Percentiles rank a stretch among this genome's conserved stretches.
Evolutionary conservation across 2,888 invertebrate genomes (phyloP).

Genomic region (Athrips mouffetella): DNA sequence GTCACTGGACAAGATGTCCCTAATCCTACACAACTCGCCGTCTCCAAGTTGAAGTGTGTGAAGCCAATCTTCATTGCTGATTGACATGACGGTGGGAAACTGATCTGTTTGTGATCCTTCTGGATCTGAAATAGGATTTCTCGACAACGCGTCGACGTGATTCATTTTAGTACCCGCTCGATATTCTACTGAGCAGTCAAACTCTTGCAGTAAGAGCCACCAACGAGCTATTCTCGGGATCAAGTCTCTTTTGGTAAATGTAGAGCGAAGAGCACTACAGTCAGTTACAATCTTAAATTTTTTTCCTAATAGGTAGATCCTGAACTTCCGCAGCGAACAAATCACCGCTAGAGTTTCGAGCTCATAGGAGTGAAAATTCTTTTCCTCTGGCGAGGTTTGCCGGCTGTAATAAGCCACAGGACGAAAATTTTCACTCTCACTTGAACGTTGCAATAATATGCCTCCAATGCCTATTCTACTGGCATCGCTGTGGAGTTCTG

Average conservation of each 20-base stretch:
- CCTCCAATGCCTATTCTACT: constrained; percentile 23
- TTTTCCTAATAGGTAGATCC: constrained; percentile 15
- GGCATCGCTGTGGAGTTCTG: constrained; percentile 25
- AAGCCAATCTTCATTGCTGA: neutral
- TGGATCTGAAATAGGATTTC: neutral
- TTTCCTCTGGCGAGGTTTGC: no score
- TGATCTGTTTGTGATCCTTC: neutral
- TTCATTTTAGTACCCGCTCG: constrained; percentile 12
- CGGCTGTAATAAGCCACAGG: constrained; percentile 26
- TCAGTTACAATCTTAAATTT: constrained; percentile 15
- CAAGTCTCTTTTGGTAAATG: constrained; percentile 8
- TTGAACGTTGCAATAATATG: constrained; percentile 17
- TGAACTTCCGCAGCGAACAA: constrained; percentile 16
- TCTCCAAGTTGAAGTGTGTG: neutral
- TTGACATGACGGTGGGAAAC: neutral
- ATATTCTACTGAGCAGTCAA: constrained; percentile 14
- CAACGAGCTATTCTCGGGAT: constrained; percentile 14
- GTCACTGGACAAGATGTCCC: neutral
- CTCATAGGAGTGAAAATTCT: no score
- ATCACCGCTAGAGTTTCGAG: constrained; percentile 10
- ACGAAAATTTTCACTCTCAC: neutral
- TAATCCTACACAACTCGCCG: neutral
- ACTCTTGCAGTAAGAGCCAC: constrained; percentile 15
- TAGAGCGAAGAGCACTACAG: constrained; percentile 12
- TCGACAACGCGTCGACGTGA: constrained; percentile 16